Evolutionary conservation across 2,888 invertebrate genomes (phyloP).

Genomic region (Trissolcus japonicus): DNA sequence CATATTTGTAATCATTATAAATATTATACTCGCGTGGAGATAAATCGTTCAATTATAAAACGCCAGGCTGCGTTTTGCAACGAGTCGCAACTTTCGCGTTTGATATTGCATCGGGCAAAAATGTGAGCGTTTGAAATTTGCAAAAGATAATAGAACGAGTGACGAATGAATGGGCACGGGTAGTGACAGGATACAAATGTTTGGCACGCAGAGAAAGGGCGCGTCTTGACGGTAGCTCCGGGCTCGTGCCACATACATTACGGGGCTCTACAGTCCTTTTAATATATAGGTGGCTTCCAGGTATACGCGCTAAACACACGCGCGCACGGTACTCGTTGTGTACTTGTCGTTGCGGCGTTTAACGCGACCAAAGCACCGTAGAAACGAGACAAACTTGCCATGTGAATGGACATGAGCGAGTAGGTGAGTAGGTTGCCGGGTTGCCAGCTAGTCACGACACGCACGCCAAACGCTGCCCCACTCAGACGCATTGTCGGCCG

Average conservation of each 20-base stretch:
- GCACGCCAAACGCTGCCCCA: constrained; percentile 11
- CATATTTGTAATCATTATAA: too few relatives aligned
- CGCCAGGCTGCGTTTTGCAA: constrained; percentile 14
- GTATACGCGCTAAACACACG: constrained; percentile 25
- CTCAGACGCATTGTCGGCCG: constrained; percentile 4
- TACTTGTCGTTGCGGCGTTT: constrained; percentile 52
- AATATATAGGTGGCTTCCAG: constrained; percentile 20
- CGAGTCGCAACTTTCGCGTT: constrained; percentile 13
- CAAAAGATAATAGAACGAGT: constrained; percentile 15
- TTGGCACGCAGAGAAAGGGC: constrained; percentile 26
- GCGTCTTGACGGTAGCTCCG: constrained; percentile 29
- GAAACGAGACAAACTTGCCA: constrained; percentile 61
- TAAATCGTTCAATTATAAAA: constrained; percentile 27
- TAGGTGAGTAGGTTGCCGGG: constrained; percentile 68
- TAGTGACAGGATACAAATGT: constrained; percentile 43
- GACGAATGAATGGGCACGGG: constrained; percentile 39
- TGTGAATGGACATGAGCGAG: constrained; percentile 64
- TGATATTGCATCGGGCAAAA: constrained; percentile 13
- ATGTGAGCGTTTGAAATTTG: constrained; percentile 24
- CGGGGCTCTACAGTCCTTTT: constrained; percentile 22
- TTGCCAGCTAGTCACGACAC: constrained; percentile 32
- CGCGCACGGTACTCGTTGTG: constrained; percentile 13
- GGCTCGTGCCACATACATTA: constrained; percentile 39
- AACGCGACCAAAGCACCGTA: constrained; percentile 59
- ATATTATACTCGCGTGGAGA: background rate